Evolutionary conservation across 2,888 invertebrate genomes (phyloP).

Genomic region (Clanis bilineata): DNA sequence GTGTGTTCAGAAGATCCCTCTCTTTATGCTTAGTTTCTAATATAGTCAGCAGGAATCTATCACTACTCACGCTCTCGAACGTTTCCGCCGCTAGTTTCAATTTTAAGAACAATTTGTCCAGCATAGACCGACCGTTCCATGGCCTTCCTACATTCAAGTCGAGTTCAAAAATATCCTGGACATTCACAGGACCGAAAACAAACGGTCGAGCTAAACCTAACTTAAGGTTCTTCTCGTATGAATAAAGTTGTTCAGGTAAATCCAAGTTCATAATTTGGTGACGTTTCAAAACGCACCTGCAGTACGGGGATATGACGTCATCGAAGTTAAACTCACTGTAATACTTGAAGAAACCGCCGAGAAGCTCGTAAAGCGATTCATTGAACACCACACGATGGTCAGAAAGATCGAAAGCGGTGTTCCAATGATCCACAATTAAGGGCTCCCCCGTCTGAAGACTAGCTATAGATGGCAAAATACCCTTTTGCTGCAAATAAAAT

Average conservation of each 20-base stretch:
- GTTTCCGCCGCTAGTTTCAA: not conserved
- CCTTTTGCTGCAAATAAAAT: conserved; percentile 1
- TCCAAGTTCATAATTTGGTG: not conserved
- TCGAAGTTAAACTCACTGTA: conserved; percentile 31
- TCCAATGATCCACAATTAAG: not conserved
- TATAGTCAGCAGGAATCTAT: not conserved
- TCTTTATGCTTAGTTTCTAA: not conserved
- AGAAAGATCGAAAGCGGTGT: not conserved
- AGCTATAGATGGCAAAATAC: not conserved
- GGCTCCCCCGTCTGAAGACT: not conserved
- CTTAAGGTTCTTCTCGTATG: not conserved
- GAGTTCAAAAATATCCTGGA: not conserved
- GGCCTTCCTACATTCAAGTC: not conserved
- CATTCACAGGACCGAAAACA: not conserved
- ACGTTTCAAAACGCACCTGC: conserved; percentile 24
- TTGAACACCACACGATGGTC: not conserved
- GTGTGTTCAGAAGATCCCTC: not conserved
- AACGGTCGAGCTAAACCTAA: not conserved
- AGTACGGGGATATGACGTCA: conserved; percentile 32
- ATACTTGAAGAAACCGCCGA: conserved; percentile 32
- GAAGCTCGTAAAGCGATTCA: conserved; percentile 22
- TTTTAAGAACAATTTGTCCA: not conserved
- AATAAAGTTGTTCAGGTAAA: not conserved
- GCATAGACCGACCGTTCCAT: not conserved
- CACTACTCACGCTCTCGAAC: not conserved